Base-by-base conservation (phyloP, 2,797 vertebrate species). In the Anabas testudineus region DNA sequence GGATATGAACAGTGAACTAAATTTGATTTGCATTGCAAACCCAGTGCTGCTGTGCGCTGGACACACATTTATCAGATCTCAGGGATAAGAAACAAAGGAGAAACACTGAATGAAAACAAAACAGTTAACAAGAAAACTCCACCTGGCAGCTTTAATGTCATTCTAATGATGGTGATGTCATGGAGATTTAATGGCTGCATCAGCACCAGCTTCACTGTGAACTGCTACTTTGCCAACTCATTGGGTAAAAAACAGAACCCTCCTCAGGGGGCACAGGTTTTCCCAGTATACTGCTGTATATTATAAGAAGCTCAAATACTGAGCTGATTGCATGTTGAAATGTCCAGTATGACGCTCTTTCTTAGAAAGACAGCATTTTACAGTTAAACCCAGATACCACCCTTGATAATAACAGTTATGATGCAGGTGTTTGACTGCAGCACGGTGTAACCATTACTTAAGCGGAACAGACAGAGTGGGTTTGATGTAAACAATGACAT, bases 401-500 rank as follows among this genome's bases (percentile, higher is more conserved):
- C 9, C 13, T 28, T 66, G 16, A 12, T 64, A n/a, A 60, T 42
- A 10, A 10, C 53, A 48, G 43, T 28, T 49, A 30, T 26, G 15
- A 45, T 28, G 48, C 54, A 57, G 43, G 57, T 26, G 32, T 67
- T 36, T 56, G 42, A 60, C 70, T 67, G 71, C 76, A 74, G 67
- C 30, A 49, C 53, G 65, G 56, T 71, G 55, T 71, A 54, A 59
- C 58, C 0, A 3, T 54, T 45, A 9, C 41, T 13, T 52, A 14
- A 48, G 21, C 46, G 37, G 21, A 47, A 52, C 43, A 59, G 55
- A 63, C 9, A 32, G 37, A 37, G 34, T 47, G 24, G 21, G 24
- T 67, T 43, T 71, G 70, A 51, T 47, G 48, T 54, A 67, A 80
- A 77, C 34, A 78, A 60, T 46, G 26, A 58, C 21, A 19, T 21